phyloP scores from a whole-genome alignment of 1,140 invertebrate species.

The Ruditapes philippinarum region DNA sequence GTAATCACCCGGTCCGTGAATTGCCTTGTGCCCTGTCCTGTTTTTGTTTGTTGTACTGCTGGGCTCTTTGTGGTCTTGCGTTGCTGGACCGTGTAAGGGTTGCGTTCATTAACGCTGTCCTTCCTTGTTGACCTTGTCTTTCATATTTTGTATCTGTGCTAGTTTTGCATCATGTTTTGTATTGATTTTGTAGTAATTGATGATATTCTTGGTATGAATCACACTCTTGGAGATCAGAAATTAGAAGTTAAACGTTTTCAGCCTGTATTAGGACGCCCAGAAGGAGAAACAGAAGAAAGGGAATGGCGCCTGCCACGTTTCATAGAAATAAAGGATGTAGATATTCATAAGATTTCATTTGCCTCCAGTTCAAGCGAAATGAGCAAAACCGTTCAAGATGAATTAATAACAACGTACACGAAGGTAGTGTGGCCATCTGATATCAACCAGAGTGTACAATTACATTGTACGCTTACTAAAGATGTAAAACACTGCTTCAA shows the following conservation, averaged over 20 bases:
- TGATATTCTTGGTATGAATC: not conserved
- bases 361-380: not conserved
- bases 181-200: not conserved
- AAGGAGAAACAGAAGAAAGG: conserved; percentile 18
- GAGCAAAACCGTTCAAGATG: not conserved
- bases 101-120: too few relatives aligned
- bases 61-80: too few relatives aligned
- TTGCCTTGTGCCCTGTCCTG: too few relatives aligned
- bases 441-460: not conserved
- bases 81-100: too few relatives aligned
- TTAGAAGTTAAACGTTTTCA: not conserved
- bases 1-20: too few relatives aligned
- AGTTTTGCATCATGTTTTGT: too few relatives aligned
- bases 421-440: not conserved
- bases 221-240: not conserved
- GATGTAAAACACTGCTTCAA: conserved; percentile 38
- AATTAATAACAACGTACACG: not conserved
- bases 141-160: too few relatives aligned
- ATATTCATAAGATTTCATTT: not conserved
- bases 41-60: too few relatives aligned
- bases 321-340: not conserved
- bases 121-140: too few relatives aligned
- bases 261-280: not conserved
- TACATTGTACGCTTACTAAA: conserved; percentile 52
- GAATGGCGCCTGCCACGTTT: not conserved